Base-by-base conservation (phyloP, 2,113 vertebrate genomes). In the Leptobrachium ailaonicum region DNA sequence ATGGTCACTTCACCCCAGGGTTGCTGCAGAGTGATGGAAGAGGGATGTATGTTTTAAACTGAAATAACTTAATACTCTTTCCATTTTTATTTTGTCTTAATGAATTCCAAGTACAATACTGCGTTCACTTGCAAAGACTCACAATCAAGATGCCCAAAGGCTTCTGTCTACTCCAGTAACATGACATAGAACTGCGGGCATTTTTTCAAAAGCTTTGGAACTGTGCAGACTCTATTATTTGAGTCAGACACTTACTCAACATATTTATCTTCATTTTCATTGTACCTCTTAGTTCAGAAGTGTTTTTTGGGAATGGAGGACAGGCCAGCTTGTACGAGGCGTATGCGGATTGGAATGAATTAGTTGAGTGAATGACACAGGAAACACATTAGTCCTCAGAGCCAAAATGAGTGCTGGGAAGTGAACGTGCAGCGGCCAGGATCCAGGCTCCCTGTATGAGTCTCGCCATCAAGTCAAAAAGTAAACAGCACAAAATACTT, bases 401-500 rank as follows among this genome's bases (percentile, higher is more conserved):
- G 76, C 67, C 70, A 78, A 71, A 78, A 60, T 78, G 67, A 71
- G 56, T 63, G 58, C 56, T 42, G 76, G 76, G 42, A 60, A 50
- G 56, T 4, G 56, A 78, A 69, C 9, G 42, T 42, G 66, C 42
- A 63, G 6, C 44, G 8, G 67, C 40, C 56, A 71, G 6, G 20
- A 62, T 9, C 67, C 12, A 40, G 67, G 54, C 41, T 47, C 68
- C 58, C 40, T 2, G 53, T 47, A 10, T 5, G 9, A 5, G n/a
- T 40, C 67, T 71, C 53, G 1, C 10, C 13, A 11, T 60, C 76
- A 77, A 41, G 45, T 41, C 41, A 43, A 10, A 70, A 71, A 78
- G 75, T 50, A 78, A 62, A 78, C 54, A 63, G 75, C 66, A 44
- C 58, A 50, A 70, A 71, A 47, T 66, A 62, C 9, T 56, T 63